These are phyloP conservation scores for Drosophila suboccidentalis DNA, from an alignment of 2,888 invertebrate species.

Conservation along the genomic window DNA sequence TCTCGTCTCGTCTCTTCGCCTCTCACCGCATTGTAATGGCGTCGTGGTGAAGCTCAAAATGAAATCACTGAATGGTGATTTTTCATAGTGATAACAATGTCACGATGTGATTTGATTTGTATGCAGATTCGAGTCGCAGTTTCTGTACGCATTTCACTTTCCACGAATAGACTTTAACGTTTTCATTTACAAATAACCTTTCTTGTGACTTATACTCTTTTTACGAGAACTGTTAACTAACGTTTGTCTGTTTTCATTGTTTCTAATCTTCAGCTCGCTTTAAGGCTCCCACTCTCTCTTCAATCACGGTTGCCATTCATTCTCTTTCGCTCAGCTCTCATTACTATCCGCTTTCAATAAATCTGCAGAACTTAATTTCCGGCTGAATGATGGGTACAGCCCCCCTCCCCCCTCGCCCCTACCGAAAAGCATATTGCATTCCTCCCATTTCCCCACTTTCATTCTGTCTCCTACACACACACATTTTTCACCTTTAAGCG, in stretches of 20 bases:
- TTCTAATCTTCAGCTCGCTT: neutral
- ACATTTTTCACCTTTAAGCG: slow-evolving; percentile 76
- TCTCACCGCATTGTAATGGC: slow-evolving; percentile 50
- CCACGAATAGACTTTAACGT: neutral
- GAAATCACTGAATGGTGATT: slow-evolving; percentile 67
- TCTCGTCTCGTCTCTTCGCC: neutral
- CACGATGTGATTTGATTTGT: slow-evolving; percentile 62
- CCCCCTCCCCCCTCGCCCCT: slow-evolving; percentile 9
- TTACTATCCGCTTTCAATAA: slow-evolving; percentile 85
- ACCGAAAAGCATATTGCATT: slow-evolving; percentile 32
- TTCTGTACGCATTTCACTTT: slow-evolving; percentile 11
- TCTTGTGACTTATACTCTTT: neutral
- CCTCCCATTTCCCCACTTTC: slow-evolving; percentile 10
- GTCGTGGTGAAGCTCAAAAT: slow-evolving; percentile 42
- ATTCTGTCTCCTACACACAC: slow-evolving; percentile 19
- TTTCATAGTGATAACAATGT: slow-evolving; percentile 61
- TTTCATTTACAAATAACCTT: neutral
- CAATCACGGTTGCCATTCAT: slow-evolving; percentile 35
- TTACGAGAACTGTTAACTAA: neutral
- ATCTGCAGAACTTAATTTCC: slow-evolving; percentile 85
- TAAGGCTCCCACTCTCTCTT: slow-evolving; percentile 21
- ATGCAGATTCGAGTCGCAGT: slow-evolving; percentile 39
- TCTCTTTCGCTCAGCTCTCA: slow-evolving; percentile 54
- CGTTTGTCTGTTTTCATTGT: neutral
- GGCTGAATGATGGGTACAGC: slow-evolving; percentile 76